These are phyloP conservation scores for Elgaria multicarinata DNA, from an alignment of 2,113 vertebrate species.

Conservation along the genomic window DNA sequence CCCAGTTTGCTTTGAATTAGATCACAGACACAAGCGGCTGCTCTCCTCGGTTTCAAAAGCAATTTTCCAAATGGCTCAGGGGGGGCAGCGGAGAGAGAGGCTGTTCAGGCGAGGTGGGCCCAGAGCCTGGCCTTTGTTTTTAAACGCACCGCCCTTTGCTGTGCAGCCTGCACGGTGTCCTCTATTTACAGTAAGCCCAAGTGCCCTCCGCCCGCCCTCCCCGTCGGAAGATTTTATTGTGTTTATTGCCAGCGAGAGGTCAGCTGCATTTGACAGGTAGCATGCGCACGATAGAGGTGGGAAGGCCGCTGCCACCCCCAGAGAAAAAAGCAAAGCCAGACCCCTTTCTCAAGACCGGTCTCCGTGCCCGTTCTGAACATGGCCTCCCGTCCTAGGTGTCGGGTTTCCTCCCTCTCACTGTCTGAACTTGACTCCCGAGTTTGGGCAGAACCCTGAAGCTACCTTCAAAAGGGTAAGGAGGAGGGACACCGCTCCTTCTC, in stretches of 20 bases:
- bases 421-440: neutral
- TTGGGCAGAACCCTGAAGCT: neutral
- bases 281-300: rapidly evolving
- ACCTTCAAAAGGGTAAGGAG: neutral
- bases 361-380: neutral
- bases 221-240: neutral
- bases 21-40: neutral
- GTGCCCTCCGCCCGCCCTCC: neutral
- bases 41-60: neutral
- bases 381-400: too few species aligned
- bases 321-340: neutral
- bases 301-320: neutral
- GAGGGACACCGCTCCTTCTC: neutral
- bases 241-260: neutral
- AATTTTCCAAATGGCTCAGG: neutral
- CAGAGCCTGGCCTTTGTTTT: neutral
- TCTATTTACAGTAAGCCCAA: neutral
- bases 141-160: neutral
- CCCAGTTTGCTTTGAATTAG: neutral
- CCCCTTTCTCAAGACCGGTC: neutral
- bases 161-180: neutral
- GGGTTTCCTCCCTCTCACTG: neutral
- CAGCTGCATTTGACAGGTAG: neutral
- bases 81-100: neutral
- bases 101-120: neutral